phyloP scores from a whole-genome alignment of 2,113 vertebrate genomes.

The Ictidomys tridecemlineatus region DNA sequence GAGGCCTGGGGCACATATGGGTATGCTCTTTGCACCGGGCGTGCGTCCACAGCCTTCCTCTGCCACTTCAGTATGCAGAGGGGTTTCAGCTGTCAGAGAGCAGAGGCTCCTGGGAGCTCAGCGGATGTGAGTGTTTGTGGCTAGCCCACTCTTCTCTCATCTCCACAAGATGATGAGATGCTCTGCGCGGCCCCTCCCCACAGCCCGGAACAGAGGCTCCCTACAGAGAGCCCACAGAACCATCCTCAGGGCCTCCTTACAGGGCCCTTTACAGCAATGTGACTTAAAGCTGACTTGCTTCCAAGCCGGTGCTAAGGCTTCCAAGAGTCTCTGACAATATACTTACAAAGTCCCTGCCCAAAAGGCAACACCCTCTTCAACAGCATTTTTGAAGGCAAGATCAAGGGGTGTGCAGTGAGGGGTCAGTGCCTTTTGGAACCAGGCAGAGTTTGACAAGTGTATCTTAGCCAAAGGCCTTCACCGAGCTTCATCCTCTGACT shows the following conservation, averaged over 20 bases:
- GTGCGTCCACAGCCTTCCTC: neutral
- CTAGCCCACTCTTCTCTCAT: slow-evolving; percentile 68
- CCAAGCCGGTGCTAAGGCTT: neutral
- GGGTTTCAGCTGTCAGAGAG: slow-evolving; percentile 83
- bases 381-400: slow-evolving; percentile 28
- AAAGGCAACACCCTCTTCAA: neutral
- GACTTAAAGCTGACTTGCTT: neutral
- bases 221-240: slow-evolving; percentile 8
- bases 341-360: neutral
- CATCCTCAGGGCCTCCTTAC: slow-evolving; percentile 12
- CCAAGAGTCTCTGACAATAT: slow-evolving; percentile 13
- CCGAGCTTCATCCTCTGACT: slow-evolving; percentile 67
- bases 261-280: neutral
- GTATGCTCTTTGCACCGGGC: neutral
- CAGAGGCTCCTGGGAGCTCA: slow-evolving; percentile 78
- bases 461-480: slow-evolving; percentile 72
- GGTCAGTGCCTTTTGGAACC: slow-evolving; percentile 3
- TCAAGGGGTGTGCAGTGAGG: slow-evolving; percentile 19
- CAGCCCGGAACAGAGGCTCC: slow-evolving; percentile 13
- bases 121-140: slow-evolving; percentile 74
- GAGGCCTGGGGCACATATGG: slow-evolving; percentile 57
- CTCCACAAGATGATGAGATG: neutral
- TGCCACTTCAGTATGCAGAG: slow-evolving; percentile 61
- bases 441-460: neutral
- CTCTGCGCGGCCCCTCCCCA: slow-evolving; percentile 44